Conservation (phyloP, 2,888 invertebrate genomes). For the Rhorus exstirpatorius region DNA sequence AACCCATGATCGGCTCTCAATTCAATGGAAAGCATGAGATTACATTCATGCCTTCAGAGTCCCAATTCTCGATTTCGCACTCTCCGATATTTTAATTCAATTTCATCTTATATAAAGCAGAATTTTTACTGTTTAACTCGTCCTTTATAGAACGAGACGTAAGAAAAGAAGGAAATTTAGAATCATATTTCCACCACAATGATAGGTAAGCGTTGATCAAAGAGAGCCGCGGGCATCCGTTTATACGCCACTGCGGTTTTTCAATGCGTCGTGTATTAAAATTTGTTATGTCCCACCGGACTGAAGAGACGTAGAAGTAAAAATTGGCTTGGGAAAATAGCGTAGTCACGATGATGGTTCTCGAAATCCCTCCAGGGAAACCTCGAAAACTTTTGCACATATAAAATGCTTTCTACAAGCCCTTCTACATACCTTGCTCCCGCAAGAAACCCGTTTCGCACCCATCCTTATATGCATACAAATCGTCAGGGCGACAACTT, state of each 20-base stretch:
- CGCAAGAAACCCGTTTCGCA: conserved; percentile 5
- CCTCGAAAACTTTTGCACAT: conserved; percentile 49
- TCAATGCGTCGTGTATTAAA: conserved; percentile 47
- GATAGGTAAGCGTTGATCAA: conserved; percentile 48
- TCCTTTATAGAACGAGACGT: conserved; percentile 7
- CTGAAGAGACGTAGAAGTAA: conserved; percentile 22
- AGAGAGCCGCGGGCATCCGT: conserved; percentile 14
- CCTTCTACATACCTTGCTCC: conserved; percentile 10
- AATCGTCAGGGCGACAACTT: neutral
- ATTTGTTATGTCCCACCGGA: conserved; percentile 49
- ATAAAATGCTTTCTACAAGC: conserved; percentile 36
- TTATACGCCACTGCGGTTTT: conserved; percentile 40
- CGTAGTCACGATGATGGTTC: conserved; percentile 5
- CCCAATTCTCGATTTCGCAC: neutral
- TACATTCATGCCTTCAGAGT: neutral
- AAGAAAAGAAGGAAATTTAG: conserved; percentile 27
- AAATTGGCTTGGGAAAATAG: conserved; percentile 11
- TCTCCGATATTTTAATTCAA: neutral
- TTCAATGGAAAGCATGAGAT: neutral
- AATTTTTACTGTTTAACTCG: conserved; percentile 10
- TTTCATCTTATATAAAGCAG: neutral
- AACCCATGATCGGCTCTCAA: conserved; percentile 4
- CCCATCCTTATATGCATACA: neutral
- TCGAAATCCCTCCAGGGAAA: conserved; percentile 29
- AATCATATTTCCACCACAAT: conserved; percentile 17